These are phyloP conservation scores for Microhierax caerulescens DNA, from an alignment of 2,797 vertebrate genomes.

Conservation along the genomic window DNA sequence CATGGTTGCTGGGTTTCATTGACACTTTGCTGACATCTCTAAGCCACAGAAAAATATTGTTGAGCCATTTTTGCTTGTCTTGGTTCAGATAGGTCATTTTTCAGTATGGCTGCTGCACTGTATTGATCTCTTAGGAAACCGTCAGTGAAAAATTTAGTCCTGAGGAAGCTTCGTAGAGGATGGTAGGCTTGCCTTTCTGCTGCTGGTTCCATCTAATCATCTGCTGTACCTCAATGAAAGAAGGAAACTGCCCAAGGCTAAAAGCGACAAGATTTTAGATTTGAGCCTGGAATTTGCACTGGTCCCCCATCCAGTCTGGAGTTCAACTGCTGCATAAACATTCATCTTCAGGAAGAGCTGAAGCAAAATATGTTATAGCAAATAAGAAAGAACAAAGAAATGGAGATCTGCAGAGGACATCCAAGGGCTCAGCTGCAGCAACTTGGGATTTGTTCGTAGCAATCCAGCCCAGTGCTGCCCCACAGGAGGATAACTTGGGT, in stretches of 20 bases:
- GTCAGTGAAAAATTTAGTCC: neutral
- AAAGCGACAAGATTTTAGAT: neutral
- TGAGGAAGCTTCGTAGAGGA: neutral
- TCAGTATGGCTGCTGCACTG: neutral
- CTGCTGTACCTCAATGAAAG: neutral
- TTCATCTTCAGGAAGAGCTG: neutral
- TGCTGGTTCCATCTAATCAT: neutral
- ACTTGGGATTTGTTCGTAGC: neutral
- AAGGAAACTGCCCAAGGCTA: neutral
- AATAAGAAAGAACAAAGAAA: neutral
- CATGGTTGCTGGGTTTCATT: neutral
- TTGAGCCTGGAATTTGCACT: neutral
- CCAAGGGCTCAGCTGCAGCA: neutral
- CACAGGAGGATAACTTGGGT: neutral
- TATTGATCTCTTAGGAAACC: neutral
- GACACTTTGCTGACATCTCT: neutral
- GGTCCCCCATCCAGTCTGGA: neutral
- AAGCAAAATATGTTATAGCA: neutral
- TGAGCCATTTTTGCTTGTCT: neutral
- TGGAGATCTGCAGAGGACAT: neutral
- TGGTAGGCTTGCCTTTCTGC: neutral
- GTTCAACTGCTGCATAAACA: neutral
- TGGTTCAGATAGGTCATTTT: neutral
- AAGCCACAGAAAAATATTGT: neutral
- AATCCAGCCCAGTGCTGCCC: neutral